Conservation (phyloP, 2,888 invertebrate genomes). For the Dastarcus helophoroides region DNA sequence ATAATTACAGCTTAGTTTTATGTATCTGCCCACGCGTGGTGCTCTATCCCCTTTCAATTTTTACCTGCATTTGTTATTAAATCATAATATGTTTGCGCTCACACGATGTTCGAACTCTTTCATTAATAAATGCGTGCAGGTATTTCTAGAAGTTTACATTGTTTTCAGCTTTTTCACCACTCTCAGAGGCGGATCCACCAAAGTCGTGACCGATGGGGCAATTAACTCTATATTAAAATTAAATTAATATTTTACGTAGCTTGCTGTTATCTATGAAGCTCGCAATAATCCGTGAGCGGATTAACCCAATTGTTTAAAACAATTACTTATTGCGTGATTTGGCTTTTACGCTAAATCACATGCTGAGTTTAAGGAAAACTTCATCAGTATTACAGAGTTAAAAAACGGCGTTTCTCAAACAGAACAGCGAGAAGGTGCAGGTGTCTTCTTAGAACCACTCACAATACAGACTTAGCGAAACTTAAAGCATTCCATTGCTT, state of each 20-base stretch:
- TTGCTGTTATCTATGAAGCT: neutral
- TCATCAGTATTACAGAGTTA: too few relatives aligned
- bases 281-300: too few relatives aligned
- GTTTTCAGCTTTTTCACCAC: conserved; percentile 16
- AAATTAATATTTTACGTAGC: conserved; percentile 23
- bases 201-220: conserved; percentile 19
- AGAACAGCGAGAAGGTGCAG: too few relatives aligned
- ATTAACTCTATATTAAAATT: conserved; percentile 24
- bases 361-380: too few relatives aligned
- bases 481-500: too few relatives aligned
- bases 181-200: conserved; percentile 8
- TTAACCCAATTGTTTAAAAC: too few relatives aligned
- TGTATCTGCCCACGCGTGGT: conserved; percentile 34
- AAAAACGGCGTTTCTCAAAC: too few relatives aligned
- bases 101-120: conserved; percentile 14
- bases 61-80: conserved; percentile 24
- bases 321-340: too few relatives aligned
- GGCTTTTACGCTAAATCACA: too few relatives aligned
- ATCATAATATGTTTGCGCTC: conserved; percentile 22
- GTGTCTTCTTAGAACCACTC: too few relatives aligned
- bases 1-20: conserved; percentile 37
- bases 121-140: conserved; percentile 18
- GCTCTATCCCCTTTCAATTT: conserved; percentile 24
- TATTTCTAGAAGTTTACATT: conserved; percentile 18
- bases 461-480: too few relatives aligned